These are phyloP conservation scores for Gryon sp. DNA, from an alignment of 1,140 invertebrate species.

Conservation along the genomic window DNA sequence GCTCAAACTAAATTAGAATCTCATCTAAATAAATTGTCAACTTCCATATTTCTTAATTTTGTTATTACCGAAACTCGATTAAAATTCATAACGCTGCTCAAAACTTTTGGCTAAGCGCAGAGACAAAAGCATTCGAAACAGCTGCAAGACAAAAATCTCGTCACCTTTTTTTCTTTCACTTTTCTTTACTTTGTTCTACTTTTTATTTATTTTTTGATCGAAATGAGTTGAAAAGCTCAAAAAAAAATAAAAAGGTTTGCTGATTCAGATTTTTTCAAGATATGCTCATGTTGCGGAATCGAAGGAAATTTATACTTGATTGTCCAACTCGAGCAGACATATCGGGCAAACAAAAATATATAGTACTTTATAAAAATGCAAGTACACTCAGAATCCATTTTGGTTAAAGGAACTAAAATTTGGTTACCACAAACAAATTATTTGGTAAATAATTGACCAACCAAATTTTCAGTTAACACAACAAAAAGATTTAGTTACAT, in stretches of 20 bases:
- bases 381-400: too few species aligned
- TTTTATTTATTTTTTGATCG: constrained; percentile 29
- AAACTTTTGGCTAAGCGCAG: constrained; percentile 29
- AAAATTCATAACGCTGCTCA: constrained; percentile 50
- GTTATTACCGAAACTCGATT: constrained; percentile 55
- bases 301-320: constrained; percentile 23
- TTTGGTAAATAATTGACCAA: too few species aligned
- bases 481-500: too few species aligned
- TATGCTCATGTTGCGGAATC: constrained; percentile 1
- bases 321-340: background rate
- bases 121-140: constrained; percentile 36
- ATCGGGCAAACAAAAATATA: too few species aligned
- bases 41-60: constrained; percentile 47
- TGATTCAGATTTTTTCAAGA: background rate
- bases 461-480: too few species aligned
- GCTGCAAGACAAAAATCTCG: constrained; percentile 5
- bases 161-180: too few species aligned
- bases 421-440: too few species aligned
- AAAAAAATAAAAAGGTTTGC: too few species aligned
- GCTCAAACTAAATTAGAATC: constrained; percentile 52
- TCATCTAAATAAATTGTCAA: constrained; percentile 62
- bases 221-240: background rate
- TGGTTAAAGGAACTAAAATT: too few species aligned
- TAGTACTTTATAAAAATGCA: too few species aligned
- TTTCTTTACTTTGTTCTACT: too few species aligned